Percentiles rank a stretch among this genome's conserved stretches.
Conservation (phyloP, 2,888 invertebrate species). For the Hypolimnas misippus region DNA sequence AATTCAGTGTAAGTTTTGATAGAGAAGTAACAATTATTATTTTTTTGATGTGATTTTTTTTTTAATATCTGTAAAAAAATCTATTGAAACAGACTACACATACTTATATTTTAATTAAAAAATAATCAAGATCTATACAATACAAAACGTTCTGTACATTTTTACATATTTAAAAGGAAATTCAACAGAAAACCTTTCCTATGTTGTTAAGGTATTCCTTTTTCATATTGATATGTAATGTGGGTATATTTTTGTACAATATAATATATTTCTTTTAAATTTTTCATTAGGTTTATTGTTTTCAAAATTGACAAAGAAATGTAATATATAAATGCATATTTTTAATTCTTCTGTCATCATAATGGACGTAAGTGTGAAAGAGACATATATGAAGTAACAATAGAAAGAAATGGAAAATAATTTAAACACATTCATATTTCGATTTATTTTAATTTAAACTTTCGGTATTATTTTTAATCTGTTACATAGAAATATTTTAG, state of each 20-base stretch:
- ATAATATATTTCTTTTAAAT: neutral
- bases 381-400: neutral
- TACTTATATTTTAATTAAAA: conserved; percentile 27
- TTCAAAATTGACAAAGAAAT: neutral
- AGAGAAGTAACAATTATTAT: too few species aligned
- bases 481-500: conserved; percentile 10
- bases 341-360: neutral
- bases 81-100: conserved; percentile 2
- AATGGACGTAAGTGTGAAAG: conserved; percentile 1
- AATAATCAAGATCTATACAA: conserved; percentile 32
- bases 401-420: conserved; percentile 1
- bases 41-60: neutral
- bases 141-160: conserved; percentile 35
- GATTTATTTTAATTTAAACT: conserved; percentile 13
- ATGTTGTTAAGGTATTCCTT: neutral
- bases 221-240: conserved; percentile 7
- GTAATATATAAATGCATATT: neutral
- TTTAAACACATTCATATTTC: conserved; percentile 10
- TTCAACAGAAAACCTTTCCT: neutral
- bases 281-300: neutral
- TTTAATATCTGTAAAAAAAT: neutral
- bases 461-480: neutral
- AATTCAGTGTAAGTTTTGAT: too few species aligned
- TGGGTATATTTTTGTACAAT: conserved; percentile 1
- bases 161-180: conserved; percentile 15